Percentiles rank a stretch among this genome's conserved stretches.
phyloP scores from a whole-genome alignment of 2,797 vertebrate species.

The Pseudochirops corinnae region DNA sequence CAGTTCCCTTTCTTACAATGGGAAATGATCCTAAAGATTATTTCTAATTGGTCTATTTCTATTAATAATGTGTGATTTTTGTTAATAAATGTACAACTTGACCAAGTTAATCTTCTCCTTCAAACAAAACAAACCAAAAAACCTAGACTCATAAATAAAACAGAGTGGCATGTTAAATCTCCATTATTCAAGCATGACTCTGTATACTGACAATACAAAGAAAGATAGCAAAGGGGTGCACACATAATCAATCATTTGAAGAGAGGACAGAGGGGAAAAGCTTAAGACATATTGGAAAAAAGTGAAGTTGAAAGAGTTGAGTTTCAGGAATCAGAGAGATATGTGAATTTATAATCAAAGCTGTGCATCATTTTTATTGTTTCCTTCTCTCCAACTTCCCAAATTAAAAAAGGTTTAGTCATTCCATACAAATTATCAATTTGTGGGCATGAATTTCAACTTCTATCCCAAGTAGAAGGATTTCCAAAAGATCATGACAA shows the following conservation, averaged over 20 bases:
- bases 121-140: constrained; percentile 28
- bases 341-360: neutral
- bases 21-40: constrained; percentile 52
- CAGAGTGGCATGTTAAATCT: constrained; percentile 79
- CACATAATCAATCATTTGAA: constrained; percentile 81
- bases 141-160: constrained; percentile 80
- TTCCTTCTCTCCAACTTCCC: constrained; percentile 19
- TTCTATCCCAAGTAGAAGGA: constrained; percentile 11
- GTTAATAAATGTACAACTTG: constrained; percentile 81
- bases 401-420: neutral
- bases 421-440: neutral
- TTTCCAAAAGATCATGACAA: constrained; percentile 16
- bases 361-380: neutral
- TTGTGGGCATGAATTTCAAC: neutral
- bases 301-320: constrained; percentile 40
- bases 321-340: neutral
- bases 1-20: neutral
- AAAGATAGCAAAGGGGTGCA: constrained; percentile 81
- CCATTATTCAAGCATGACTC: constrained; percentile 79
- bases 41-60: constrained; percentile 77
- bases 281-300: constrained; percentile 69
- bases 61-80: constrained; percentile 75
- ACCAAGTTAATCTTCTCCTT: constrained; percentile 67
- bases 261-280: constrained; percentile 68
- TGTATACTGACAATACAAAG: constrained; percentile 80